Conservation (phyloP, 2,113 vertebrate genomes). For the Telmatochromis sp. region DNA sequence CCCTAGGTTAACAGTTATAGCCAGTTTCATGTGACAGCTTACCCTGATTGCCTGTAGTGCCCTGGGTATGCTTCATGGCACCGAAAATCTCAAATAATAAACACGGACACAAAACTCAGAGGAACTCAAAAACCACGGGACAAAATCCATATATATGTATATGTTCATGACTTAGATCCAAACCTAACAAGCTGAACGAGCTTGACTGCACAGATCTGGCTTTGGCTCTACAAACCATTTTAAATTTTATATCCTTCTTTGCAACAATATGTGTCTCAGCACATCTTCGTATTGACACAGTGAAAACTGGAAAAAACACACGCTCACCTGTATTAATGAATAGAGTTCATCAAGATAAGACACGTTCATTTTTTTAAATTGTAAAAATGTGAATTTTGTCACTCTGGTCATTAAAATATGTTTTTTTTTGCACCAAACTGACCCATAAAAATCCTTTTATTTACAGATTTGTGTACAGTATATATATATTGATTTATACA, state of each 20-base stretch:
- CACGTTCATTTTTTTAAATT: background rate
- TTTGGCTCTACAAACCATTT: background rate
- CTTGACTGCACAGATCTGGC: background rate
- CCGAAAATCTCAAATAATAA: background rate
- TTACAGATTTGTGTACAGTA: background rate
- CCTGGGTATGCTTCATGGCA: background rate
- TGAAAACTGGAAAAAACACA: background rate
- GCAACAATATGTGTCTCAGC: background rate
- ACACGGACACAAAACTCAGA: background rate
- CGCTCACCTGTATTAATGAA: background rate
- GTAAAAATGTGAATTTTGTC: background rate
- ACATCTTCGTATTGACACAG: background rate
- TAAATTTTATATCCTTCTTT: background rate
- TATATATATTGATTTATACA: background rate
- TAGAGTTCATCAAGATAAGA: background rate
- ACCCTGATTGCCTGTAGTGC: background rate
- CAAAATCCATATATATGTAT: background rate
- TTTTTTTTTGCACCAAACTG: background rate
- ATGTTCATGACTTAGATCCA: background rate
- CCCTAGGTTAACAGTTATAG: background rate
- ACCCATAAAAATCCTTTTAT: background rate
- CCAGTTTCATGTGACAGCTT: background rate
- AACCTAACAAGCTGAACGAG: background rate
- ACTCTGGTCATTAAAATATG: background rate
- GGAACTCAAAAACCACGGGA: background rate